These are phyloP conservation scores for Riptortus pedestris DNA, from an alignment of 1,140 invertebrate genomes.

Conservation along the genomic window DNA sequence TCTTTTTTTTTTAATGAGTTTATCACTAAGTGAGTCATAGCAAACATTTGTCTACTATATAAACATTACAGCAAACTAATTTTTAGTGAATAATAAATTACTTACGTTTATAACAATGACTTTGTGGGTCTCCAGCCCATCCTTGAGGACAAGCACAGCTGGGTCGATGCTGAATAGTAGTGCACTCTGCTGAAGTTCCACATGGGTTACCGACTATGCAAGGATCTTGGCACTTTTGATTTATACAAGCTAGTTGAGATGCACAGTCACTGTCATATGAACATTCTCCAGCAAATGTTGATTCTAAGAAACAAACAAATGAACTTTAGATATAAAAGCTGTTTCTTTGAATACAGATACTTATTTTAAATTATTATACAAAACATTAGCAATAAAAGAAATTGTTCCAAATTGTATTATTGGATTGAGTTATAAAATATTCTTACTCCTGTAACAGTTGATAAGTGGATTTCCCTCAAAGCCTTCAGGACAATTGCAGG, in stretches of 20 bases:
- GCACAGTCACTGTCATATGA: conserved; percentile 59
- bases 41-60: too few relatives aligned
- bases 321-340: not conserved
- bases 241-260: conserved; percentile 63
- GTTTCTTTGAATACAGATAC: not conserved
- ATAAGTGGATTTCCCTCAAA: conserved; percentile 68
- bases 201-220: conserved; percentile 66
- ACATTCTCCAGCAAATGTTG: conserved; percentile 50
- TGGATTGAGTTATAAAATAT: too few relatives aligned
- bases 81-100: too few relatives aligned
- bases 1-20: too few relatives aligned
- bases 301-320: too few relatives aligned
- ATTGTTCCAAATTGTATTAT: too few relatives aligned
- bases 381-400: too few relatives aligned
- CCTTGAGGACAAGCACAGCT: conserved; percentile 70
- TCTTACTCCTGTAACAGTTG: conserved; percentile 58
- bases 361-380: not conserved
- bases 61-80: too few relatives aligned
- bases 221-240: conserved; percentile 63
- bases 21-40: too few relatives aligned
- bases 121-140: conserved; percentile 75
- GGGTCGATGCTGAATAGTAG: conserved; percentile 58
- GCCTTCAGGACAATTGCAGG: conserved; percentile 63
- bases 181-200: conserved; percentile 65
- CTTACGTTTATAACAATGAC: conserved; percentile 77